Evolutionary conservation across 2,888 invertebrate genomes (phyloP), one percentile per base, ranked within the genome.

Genomic region (Unio delphinus): DNA sequence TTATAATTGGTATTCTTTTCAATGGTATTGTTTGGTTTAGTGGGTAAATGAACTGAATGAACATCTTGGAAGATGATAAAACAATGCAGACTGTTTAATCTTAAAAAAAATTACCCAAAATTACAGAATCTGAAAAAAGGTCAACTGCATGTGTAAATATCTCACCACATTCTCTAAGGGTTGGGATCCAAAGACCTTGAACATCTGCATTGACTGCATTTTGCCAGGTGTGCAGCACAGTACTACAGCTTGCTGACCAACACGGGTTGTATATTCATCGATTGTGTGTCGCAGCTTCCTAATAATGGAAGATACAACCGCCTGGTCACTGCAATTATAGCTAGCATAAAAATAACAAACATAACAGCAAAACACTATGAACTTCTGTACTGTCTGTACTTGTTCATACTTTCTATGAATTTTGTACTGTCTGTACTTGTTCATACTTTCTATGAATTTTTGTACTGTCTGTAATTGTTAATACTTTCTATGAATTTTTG

Each of bases 241-340:
- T 65, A 98, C 97, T 68, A 98, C 94, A 0, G 98, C 98, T 90
- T 98, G 98, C 89, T 98, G 98, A 1, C 98, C 98, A 68, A 98
- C 98, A 82, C 98, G 93, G 0, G 97, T 97, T 70, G 97, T 96
- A 91, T 98, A 98, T 91, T 98, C 98, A 84, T 98, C 98, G 67
- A 90, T 87, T 7, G 88, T 88, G 55, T 86, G 86, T 72, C 89
- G 89, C 70, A 91, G 74, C 76, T 91, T 91, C 70, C 91, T 90
- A 65, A 45, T 45, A 45, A 45, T 45, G 45, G 45, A 45, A 45
- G 45, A 45, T 45, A 45, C 45, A 45, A 45, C 45, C 3, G 15
- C 45, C 45, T 45, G 45, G 45, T 45, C 45, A 45, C 45, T 45
- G 15, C 45, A 45, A 15, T 45, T 45, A 15, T 45, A 45, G 45